Conservation (phyloP, 2,113 vertebrate species). For the Ictalurus punctatus region DNA sequence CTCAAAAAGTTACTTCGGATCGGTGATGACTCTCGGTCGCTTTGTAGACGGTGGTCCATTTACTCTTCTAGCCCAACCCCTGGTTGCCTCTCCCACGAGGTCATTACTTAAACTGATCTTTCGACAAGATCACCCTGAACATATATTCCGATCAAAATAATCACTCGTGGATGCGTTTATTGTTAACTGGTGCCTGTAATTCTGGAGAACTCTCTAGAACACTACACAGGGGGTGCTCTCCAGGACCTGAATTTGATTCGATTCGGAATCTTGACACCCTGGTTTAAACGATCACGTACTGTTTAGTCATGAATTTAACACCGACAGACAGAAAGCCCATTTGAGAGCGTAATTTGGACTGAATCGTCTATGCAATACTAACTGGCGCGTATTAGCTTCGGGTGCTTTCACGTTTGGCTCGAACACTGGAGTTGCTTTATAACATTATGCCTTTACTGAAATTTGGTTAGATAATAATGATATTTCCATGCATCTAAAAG, state of each 20-base stretch:
- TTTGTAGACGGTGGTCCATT: not conserved
- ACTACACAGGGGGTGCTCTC: too few species aligned
- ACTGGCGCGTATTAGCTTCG: not conserved
- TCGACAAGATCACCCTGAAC: too few species aligned
- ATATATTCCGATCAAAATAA: too few species aligned
- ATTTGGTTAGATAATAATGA: slow-evolving; percentile 16
- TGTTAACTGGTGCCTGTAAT: not conserved
- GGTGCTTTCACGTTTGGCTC: slow-evolving; percentile 4
- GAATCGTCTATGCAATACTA: not conserved
- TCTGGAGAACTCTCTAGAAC: not conserved
- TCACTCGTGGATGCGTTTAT: too few species aligned
- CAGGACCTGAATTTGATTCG: not conserved
- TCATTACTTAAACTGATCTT: not conserved
- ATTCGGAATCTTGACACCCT: not conserved
- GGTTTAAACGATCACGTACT: not conserved
- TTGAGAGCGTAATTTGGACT: not conserved
- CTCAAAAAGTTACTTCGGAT: not conserved
- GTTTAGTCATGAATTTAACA: not conserved
- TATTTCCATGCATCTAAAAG: slow-evolving; percentile 9
- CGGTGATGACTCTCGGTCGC: not conserved
- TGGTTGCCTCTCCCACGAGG: not conserved
- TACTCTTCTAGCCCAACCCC: not conserved
- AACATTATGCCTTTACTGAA: not conserved
- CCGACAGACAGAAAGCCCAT: not conserved
- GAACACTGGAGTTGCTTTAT: not conserved